Evolutionary conservation across 2,888 invertebrate genomes (phyloP).

Genomic region (Embidobia sp.): DNA sequence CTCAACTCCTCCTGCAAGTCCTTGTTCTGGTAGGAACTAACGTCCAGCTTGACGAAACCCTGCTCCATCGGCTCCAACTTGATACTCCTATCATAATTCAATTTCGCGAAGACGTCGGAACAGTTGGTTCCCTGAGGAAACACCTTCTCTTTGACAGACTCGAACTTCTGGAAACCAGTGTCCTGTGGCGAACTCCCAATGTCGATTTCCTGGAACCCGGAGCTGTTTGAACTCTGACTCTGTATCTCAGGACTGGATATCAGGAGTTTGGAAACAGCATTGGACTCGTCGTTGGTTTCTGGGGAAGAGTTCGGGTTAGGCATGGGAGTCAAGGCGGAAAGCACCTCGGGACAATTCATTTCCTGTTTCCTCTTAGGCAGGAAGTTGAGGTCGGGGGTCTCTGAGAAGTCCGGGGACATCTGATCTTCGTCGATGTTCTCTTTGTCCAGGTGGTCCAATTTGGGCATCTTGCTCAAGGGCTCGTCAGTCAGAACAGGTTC

Average conservation of each 20-base stretch:
- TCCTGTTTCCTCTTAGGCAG: constrained; percentile 73
- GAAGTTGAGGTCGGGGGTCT: constrained; percentile 76
- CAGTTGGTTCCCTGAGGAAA: constrained; percentile 64
- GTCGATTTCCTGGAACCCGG: constrained; percentile 77
- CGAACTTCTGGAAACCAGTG: constrained; percentile 63
- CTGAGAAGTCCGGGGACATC: constrained; percentile 74
- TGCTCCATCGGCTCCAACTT: constrained; percentile 71
- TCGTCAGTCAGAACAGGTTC: constrained; percentile 69
- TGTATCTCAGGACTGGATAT: constrained; percentile 78
- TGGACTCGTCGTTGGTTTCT: constrained; percentile 55
- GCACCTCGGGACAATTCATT: constrained; percentile 76
- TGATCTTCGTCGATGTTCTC: constrained; percentile 73
- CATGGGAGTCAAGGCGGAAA: constrained; percentile 78
- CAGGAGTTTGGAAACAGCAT: constrained; percentile 73
- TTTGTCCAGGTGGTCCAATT: constrained; percentile 69
- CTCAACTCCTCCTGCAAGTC: constrained; percentile 30
- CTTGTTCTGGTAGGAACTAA: constrained; percentile 69
- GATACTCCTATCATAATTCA: constrained; percentile 68
- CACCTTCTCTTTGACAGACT: constrained; percentile 37
- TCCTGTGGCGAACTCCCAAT: constrained; percentile 69
- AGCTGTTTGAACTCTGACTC: constrained; percentile 75
- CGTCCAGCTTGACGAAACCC: constrained; percentile 76
- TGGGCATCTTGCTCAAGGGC: constrained; percentile 73
- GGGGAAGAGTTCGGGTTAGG: constrained; percentile 70
- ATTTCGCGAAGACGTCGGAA: constrained; percentile 70